Base-by-base conservation (phyloP, 1,140 invertebrate species). In the Druon quercuslanigerum region DNA sequence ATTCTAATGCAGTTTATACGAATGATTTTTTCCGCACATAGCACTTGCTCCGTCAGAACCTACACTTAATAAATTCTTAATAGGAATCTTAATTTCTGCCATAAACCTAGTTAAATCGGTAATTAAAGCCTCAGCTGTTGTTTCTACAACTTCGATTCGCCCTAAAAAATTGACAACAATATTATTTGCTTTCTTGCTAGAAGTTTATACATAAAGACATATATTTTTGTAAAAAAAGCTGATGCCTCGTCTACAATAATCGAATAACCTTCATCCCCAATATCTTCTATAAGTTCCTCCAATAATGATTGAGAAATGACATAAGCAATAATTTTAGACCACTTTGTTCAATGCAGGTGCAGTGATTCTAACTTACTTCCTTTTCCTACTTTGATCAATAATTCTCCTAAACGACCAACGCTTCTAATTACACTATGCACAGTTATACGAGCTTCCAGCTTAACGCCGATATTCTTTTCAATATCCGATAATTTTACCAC, bases 331-430 rank as follows among this genome's bases (percentile, higher is more conserved):
- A 87, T 80, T 72, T 85, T 82, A 51, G 82, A 84, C 73, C 84
- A 89, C 82, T 90, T 89, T 57, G 86, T 89, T 72, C 85, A 77
- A 81, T 87, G 86, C 4, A 88, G n/a, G 79, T 76, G 56, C 46
- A 86, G 60, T 46, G 84, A 78, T 74, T 76, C 50, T 3, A 81
- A 14, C 9, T 25, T 25, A 14, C 12, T 72, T 11, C 66, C 72
- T 52, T 71, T 74, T 33, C 20, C 20, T 14, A 60, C 4, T 0
- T 9, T 13, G 13, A 20, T 11, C 3, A 33, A 17, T 33, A 52
- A 51, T 20, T 54, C 57, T 20, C 50, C 12, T 33, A 13, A 50
- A 19, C 51, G 50, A 51, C 51, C 74, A 16, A 40, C 19, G 40
- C 8, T 46, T 46, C 20, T 25, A 25, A 46, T 46, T 46, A 46